phyloP scores from a whole-genome alignment of 1,140 invertebrate species.

The Holotrichia oblita region DNA sequence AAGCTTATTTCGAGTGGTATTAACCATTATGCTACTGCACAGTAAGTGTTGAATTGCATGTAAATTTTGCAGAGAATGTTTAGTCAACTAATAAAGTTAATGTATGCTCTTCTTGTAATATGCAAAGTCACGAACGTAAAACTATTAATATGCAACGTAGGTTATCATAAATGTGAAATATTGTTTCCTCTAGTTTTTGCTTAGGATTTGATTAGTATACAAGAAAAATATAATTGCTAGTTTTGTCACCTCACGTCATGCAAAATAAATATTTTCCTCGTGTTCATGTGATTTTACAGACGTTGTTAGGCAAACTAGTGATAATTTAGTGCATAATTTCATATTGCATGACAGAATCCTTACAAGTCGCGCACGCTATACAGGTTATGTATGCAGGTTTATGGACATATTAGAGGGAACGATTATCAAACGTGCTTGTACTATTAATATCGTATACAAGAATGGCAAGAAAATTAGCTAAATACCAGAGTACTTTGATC shows the following conservation, averaged over 20 bases:
- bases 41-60: not conserved
- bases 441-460: too few species aligned
- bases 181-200: not conserved
- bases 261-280: conserved; percentile 9
- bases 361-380: not conserved
- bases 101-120: not conserved
- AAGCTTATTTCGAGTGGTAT: too few species aligned
- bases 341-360: not conserved
- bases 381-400: not conserved
- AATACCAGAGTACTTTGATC: too few species aligned
- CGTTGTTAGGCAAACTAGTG: not conserved
- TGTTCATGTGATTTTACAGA: not conserved
- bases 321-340: conserved; percentile 1
- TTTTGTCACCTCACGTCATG: not conserved
- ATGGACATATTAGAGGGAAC: not conserved
- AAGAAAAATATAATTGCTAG: not conserved
- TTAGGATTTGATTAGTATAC: not conserved
- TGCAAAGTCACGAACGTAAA: not conserved
- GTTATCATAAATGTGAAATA: not conserved
- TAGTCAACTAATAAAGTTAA: conserved; percentile 3
- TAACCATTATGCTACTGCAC: too few species aligned
- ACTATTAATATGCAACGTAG: not conserved
- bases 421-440: not conserved
- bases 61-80: not conserved
- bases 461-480: too few species aligned